Base-by-base conservation (phyloP, 2,797 vertebrate species). In the Danio aesculapii region DNA sequence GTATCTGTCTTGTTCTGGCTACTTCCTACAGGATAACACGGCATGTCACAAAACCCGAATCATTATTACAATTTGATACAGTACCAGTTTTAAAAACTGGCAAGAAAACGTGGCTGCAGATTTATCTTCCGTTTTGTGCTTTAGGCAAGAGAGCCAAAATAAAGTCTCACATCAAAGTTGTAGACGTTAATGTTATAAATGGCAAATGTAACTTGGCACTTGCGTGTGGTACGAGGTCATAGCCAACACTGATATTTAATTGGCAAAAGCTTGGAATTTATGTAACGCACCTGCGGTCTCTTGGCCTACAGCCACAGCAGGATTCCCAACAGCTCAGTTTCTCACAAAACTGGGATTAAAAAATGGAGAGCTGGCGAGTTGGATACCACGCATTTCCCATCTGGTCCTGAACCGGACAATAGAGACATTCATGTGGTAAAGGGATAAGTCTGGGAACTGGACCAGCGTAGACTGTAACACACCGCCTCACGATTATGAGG, bases 401-500 rank as follows among this genome's bases (percentile, higher is more conserved):
- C 82, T 89, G 88, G 85, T 83, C 80, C 77, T 80, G 67, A 71
- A 75, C 77, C 58, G 71, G 75, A 87, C 84, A 87, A 88, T 79
- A 72, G 78, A 83, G 72, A 85, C 83, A 86, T 87, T 83, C 63
- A 47, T 75, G 84, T 53, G 49, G 74, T 87, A 87, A 86, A 88
- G 86, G 84, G 77, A 88, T 79, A 74, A 84, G 88, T 89, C 81
- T 83, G 77, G 76, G 80, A 70, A 88, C 88, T 87, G 77, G 63
- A 86, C 86, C 83, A 87, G 79, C 84, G 85, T 81, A 88, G 79
- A 83, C 72, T 73, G 86, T 89, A 92, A 90, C 66, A 61, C 84
- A 53, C 71, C 14, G 50, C 77, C 80, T 86, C 73, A 83, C 86
- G 84, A 85, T 73, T 78, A 78, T 79, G 84, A 77, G 89, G 67